Evolutionary conservation across 2,888 invertebrate genomes (phyloP).

Genomic region (Archips xylosteana): DNA sequence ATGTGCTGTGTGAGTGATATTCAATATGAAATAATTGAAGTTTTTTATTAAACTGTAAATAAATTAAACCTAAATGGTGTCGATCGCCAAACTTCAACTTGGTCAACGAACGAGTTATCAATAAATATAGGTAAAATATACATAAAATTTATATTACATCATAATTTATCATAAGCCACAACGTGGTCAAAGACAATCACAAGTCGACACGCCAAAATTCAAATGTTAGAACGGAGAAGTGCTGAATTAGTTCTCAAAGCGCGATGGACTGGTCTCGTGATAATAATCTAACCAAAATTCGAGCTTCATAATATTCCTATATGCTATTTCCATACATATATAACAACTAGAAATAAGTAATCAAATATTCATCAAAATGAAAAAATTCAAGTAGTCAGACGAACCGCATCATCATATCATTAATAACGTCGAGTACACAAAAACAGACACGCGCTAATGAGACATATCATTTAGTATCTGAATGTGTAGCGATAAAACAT

Average conservation of each 20-base stretch:
- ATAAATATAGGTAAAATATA: no score
- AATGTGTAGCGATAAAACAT: slow-evolving; percentile 15
- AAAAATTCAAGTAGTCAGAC: background rate
- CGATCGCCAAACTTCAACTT: no score
- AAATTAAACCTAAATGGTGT: no score
- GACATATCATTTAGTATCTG: slow-evolving; percentile 30
- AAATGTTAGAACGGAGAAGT: no score
- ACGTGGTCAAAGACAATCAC: no score
- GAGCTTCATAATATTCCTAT: background rate
- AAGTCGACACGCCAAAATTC: no score
- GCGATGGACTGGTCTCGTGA: background rate
- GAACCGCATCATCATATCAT: slow-evolving; percentile 12
- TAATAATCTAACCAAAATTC: background rate
- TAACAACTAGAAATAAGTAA: background rate
- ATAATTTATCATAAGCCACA: no score
- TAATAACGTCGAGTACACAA: slow-evolving; percentile 32
- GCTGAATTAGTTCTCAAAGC: background rate
- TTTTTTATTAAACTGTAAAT: no score
- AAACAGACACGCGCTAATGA: slow-evolving; percentile 33
- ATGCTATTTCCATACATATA: background rate
- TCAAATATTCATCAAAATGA: background rate
- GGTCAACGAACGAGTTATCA: no score
- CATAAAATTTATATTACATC: no score
- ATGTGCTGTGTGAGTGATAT: no score
- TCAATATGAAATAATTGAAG: no score